Evolutionary conservation across 2,113 vertebrate species (phyloP).

Genomic region (Paralichthys olivaceus): DNA sequence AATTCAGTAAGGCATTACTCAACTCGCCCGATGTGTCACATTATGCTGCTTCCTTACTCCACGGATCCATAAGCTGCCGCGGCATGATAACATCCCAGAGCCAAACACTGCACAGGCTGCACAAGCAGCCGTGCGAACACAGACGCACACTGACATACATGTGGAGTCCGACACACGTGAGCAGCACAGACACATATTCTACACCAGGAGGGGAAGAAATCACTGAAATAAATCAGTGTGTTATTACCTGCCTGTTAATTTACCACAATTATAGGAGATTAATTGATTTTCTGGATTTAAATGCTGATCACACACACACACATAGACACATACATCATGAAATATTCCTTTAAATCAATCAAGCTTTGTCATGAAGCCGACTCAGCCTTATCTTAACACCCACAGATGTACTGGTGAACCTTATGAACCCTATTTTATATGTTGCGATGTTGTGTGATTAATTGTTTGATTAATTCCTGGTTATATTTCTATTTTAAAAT

Average conservation of each 20-base stretch:
- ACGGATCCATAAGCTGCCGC: background rate
- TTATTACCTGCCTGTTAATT: too few species aligned
- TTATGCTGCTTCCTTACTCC: background rate
- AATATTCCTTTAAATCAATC: conserved; percentile 8
- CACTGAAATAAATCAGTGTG: conserved; percentile 5
- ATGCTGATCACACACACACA: conserved; percentile 30
- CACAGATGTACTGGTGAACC: too few species aligned
- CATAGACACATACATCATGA: background rate
- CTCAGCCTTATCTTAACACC: too few species aligned
- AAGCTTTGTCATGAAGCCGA: background rate
- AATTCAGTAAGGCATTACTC: too few species aligned
- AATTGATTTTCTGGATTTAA: conserved; percentile 27
- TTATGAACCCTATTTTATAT: too few species aligned
- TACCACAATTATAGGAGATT: conserved; percentile 42
- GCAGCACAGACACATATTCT: background rate
- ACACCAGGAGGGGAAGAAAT: background rate
- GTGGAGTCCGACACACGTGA: background rate
- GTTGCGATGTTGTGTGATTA: too few species aligned
- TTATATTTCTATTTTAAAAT: too few species aligned
- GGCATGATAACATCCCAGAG: too few species aligned
- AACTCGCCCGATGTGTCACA: background rate
- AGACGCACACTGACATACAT: background rate
- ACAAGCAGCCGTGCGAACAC: background rate
- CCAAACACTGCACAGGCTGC: too few species aligned
- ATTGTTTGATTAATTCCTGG: too few species aligned